Conservation (phyloP, 2,113 vertebrate species). For the Cebus imitator region DNA sequence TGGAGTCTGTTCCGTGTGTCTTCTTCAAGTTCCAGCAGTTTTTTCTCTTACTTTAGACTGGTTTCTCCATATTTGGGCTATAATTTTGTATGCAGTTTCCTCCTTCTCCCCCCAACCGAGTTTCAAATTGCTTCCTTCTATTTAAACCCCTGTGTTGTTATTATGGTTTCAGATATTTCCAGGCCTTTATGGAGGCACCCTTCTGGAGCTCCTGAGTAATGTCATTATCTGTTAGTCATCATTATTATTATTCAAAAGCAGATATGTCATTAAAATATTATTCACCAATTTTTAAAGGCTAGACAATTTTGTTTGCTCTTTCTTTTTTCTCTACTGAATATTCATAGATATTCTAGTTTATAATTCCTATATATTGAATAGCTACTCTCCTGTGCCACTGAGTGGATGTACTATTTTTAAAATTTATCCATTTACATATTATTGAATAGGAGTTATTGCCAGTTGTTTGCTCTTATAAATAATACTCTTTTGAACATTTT, state of each 20-base stretch:
- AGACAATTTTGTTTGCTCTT: not conserved
- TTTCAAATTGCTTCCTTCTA: not conserved
- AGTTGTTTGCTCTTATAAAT: not conserved
- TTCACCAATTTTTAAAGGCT: not conserved
- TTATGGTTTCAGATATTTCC: not conserved
- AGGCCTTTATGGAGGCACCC: not conserved
- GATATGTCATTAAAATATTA: conserved; percentile 1
- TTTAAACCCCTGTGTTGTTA: not conserved
- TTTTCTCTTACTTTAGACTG: not conserved
- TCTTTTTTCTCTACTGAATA: not conserved
- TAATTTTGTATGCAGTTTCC: not conserved
- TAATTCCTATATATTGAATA: not conserved
- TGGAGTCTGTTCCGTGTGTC: not conserved
- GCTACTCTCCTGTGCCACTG: not conserved
- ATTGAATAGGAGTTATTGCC: not conserved
- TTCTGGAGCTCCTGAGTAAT: not conserved
- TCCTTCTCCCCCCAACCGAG: not conserved
- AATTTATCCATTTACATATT: not conserved
- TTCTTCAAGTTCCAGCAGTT: not conserved
- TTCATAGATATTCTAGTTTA: not conserved
- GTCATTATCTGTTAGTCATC: not conserved
- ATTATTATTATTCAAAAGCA: not conserved
- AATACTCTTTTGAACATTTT: not conserved
- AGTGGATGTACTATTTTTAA: not conserved
- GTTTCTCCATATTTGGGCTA: not conserved